These are phyloP conservation scores for Ephestia elutella DNA, from an alignment of 1,140 invertebrate genomes.

Conservation along the genomic window DNA sequence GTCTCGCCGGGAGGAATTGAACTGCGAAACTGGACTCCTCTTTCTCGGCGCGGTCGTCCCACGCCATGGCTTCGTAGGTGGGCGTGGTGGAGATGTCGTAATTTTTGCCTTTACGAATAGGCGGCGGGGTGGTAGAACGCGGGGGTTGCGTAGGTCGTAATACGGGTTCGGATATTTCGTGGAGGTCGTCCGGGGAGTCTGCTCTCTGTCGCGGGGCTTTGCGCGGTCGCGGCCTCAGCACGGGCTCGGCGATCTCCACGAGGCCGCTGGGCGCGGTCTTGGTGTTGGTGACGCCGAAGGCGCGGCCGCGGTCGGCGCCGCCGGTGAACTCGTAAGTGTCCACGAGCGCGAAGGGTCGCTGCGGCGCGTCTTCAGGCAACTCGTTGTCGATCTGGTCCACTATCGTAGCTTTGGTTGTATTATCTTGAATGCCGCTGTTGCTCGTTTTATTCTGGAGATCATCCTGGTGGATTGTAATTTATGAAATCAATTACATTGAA, in stretches of 20 bases:
- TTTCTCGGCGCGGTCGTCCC: slow-evolving; percentile 46
- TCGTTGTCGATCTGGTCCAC: slow-evolving; percentile 58
- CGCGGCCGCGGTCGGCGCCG: slow-evolving; percentile 72
- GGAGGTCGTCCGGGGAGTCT: slow-evolving; percentile 41
- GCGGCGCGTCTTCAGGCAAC: slow-evolving; percentile 50
- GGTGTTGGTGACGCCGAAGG: slow-evolving; percentile 76
- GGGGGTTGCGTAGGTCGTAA: slow-evolving; percentile 63
- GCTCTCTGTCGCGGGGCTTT: slow-evolving; percentile 69
- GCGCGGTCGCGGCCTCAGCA: slow-evolving; percentile 77
- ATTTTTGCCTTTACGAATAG: slow-evolving; percentile 54
- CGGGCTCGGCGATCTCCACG: slow-evolving; percentile 82
- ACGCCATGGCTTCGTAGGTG: slow-evolving; percentile 44
- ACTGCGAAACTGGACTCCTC: slow-evolving; percentile 78
- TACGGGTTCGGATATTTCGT: slow-evolving; percentile 78
- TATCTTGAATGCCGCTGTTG: slow-evolving; percentile 25
- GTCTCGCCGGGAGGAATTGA: slow-evolving; percentile 83
- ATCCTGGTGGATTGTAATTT: slow-evolving; percentile 35
- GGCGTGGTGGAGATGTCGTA: slow-evolving; percentile 57
- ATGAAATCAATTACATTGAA: slow-evolving; percentile 2
- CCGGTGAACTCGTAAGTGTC: slow-evolving; percentile 72
- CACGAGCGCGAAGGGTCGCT: slow-evolving; percentile 48
- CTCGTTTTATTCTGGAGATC: slow-evolving; percentile 31
- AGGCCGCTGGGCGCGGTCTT: slow-evolving; percentile 69
- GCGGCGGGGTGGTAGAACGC: slow-evolving; percentile 32
- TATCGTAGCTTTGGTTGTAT: slow-evolving; percentile 33